phyloP scores from a whole-genome alignment of 2,113 vertebrate species.

The Carlito syrichta region DNA sequence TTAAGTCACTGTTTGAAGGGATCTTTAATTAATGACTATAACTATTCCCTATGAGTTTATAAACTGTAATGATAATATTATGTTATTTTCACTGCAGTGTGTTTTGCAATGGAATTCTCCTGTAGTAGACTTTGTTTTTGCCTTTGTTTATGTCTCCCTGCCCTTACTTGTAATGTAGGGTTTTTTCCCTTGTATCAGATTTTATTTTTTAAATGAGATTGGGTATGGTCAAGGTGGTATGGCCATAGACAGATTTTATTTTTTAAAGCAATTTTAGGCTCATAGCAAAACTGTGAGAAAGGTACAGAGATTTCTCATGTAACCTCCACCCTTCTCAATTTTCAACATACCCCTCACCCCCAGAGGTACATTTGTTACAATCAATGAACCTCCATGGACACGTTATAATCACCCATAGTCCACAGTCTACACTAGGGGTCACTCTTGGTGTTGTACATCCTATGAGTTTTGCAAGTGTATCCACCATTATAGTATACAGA shows the following conservation, averaged over 20 bases:
- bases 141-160: neutral
- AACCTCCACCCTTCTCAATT: no score
- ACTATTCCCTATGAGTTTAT: neutral
- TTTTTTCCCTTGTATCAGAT: neutral
- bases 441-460: neutral
- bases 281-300: neutral
- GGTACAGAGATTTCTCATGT: neutral
- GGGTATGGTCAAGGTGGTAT: no score
- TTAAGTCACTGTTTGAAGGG: neutral
- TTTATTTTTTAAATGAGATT: neutral
- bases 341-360: neutral
- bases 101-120: neutral
- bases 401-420: no score
- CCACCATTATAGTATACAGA: neutral
- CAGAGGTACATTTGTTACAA: neutral
- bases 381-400: neutral
- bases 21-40: neutral
- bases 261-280: neutral
- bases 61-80: neutral
- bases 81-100: neutral
- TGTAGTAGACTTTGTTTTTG: neutral
- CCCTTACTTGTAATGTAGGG: neutral
- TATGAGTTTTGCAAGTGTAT: neutral
- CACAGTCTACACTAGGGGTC: neutral
- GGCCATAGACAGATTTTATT: neutral